phyloP scores from a whole-genome alignment of 2,888 invertebrate genomes.

The Acleris laterana region DNA sequence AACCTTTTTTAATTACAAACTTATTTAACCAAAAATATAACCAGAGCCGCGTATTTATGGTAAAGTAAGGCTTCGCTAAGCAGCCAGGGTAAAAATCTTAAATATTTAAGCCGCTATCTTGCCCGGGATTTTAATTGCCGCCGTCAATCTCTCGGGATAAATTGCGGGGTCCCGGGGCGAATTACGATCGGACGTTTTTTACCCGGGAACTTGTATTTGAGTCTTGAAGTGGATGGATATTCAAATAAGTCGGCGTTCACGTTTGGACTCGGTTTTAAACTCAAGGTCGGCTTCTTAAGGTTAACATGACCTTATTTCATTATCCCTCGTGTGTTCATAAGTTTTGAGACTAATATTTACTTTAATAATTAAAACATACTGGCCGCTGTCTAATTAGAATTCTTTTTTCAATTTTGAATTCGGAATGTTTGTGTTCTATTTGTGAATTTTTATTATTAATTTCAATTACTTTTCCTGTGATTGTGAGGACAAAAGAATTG shows the following conservation, averaged over 20 bases:
- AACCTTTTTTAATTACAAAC: not conserved
- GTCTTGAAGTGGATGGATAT: conserved; percentile 18
- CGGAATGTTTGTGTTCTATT: too few relatives aligned
- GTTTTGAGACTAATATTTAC: too few relatives aligned
- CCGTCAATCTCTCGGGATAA: conserved; percentile 34
- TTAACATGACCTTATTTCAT: too few relatives aligned
- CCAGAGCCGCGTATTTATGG: conserved; percentile 24
- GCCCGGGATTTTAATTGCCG: conserved; percentile 34
- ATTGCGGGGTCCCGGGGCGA: conserved; percentile 21
- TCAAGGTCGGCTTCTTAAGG: too few relatives aligned
- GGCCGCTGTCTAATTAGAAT: too few relatives aligned
- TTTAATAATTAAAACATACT: too few relatives aligned
- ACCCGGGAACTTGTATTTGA: conserved; percentile 14
- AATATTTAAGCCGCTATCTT: conserved; percentile 33
- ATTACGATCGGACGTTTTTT: conserved; percentile 33
- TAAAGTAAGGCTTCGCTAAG: conserved; percentile 30
- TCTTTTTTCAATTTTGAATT: too few relatives aligned
- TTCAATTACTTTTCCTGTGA: too few relatives aligned
- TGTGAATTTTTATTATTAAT: too few relatives aligned
- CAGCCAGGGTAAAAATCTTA: conserved; percentile 23
- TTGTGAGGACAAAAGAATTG: too few relatives aligned
- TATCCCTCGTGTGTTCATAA: too few relatives aligned
- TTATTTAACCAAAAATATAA: conserved; percentile 8
- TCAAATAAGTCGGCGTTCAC: not conserved
- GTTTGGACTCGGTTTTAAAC: too few relatives aligned